Conservation (phyloP, 2,797 vertebrate species). For the Falco rusticolus region DNA sequence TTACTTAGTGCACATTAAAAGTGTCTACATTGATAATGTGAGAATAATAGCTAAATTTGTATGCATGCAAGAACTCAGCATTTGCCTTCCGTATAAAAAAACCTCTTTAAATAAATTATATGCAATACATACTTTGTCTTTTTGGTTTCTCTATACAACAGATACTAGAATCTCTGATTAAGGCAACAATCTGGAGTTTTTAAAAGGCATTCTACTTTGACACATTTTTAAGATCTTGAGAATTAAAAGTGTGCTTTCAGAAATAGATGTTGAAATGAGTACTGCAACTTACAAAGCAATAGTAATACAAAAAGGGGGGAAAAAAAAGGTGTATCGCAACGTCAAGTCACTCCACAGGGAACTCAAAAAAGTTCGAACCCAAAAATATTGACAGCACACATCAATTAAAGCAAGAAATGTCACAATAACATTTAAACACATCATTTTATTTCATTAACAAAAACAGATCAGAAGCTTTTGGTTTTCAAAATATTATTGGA, state of each 20-base stretch:
- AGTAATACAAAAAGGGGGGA: neutral
- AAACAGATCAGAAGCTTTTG: neutral
- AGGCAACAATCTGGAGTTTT: neutral
- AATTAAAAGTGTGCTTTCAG: constrained; percentile 6
- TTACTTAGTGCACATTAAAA: neutral
- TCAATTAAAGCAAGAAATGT: constrained; percentile 31
- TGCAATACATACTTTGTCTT: neutral
- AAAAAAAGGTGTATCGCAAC: neutral
- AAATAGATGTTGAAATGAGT: neutral
- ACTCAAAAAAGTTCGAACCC: constrained; percentile 7
- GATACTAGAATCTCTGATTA: neutral
- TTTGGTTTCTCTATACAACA: neutral
- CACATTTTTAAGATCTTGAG: neutral
- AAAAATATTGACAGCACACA: constrained; percentile 39
- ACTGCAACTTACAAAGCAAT: neutral
- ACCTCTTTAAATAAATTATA: neutral
- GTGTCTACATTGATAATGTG: neutral
- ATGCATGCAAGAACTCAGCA: neutral
- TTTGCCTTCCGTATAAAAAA: neutral
- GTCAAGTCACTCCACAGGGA: constrained; percentile 22
- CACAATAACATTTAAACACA: constrained; percentile 43
- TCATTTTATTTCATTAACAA: neutral
- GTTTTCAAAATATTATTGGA: neutral
- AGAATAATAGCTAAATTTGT: neutral
- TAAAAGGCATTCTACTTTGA: neutral